Percentiles rank a stretch among this genome's conserved stretches.
Conservation (phyloP, 2,888 invertebrate species). For the Campoplex nolae region DNA sequence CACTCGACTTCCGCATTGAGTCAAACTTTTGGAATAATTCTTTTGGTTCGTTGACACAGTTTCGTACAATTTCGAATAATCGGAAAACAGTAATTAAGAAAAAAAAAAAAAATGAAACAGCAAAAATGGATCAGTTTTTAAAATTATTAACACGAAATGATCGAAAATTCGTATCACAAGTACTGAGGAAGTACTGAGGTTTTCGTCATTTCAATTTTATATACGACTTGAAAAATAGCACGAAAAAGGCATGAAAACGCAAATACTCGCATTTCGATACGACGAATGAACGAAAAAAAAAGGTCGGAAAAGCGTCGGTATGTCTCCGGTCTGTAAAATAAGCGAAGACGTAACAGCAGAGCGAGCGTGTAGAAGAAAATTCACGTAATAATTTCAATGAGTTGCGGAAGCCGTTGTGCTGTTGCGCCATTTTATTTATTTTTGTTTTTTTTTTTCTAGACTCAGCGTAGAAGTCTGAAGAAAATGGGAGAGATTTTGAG, state of each 20-base stretch:
- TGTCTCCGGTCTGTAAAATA: background rate
- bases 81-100: background rate
- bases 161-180: background rate
- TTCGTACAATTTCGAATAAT: background rate
- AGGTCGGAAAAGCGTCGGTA: background rate
- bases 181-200: too few relatives aligned
- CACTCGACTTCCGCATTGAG: background rate
- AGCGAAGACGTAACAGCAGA: conserved; percentile 28
- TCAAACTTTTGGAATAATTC: background rate
- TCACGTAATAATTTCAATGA: conserved; percentile 56
- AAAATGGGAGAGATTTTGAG: background rate
- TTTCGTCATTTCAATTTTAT: background rate
- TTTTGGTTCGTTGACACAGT: background rate
- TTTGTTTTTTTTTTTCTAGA: background rate
- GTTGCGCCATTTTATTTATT: conserved; percentile 22
- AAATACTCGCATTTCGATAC: background rate
- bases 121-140: background rate
- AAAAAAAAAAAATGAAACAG: too few relatives aligned
- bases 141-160: background rate
- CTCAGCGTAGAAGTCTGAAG: background rate
- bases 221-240: background rate
- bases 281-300: background rate
- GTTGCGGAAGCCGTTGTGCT: conserved; percentile 56
- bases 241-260: background rate
- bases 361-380: conserved; percentile 3